Base-by-base conservation (phyloP, 1,140 invertebrate genomes). In the Maconellicoccus hirsutus region DNA sequence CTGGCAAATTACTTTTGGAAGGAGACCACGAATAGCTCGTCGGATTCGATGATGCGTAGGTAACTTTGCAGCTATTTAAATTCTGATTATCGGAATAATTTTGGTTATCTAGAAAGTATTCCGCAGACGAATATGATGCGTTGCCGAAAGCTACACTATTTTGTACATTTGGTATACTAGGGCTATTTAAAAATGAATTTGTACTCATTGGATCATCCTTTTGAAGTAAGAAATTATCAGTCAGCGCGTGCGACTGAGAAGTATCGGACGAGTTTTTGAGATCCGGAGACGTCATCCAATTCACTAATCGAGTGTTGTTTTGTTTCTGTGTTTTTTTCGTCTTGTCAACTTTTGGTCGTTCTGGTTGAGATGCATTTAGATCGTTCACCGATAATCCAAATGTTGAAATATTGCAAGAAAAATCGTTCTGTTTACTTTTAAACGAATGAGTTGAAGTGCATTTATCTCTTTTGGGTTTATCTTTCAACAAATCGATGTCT, bases 281-380 rank as follows among this genome's bases (percentile, higher is more conserved):
- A 72, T 82, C 83, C 1, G 84, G 83, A 0, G 83, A 82, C 75
- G 85, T 85, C 85, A 86, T 86, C 85, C 85, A 86, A 73, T 86
- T 86, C 0, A 86, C 83, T 0, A 83, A 81, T 1, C 81, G 79
- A 21, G 72, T 76, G 75, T 0, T 73, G 71, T 71, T 75, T 73
- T 26, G 21, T 26, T 23, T 23, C 16, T 66, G 21, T 2, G 61
- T 12, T 66, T 66, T 66, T 66, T 66, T 66, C 22, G 22, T 66
- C n/a, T 52, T 52, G n/a, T 52, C 42, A 16, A 52, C 42, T 23
- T 66, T 66, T 4, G 61, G 61, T 16, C 61, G 21, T 23, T 66
- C 61, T 4, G 16, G 52, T 16, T 22, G 16, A 4, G 10, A 4
- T 23, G 61, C 21, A 25, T 25, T 26, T 10, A 26, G 3, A 26